Evolutionary conservation across 2,797 vertebrate genomes (phyloP), one percentile per base, ranked within the genome.

Genomic region (Coranthus polyacanthus): DNA sequence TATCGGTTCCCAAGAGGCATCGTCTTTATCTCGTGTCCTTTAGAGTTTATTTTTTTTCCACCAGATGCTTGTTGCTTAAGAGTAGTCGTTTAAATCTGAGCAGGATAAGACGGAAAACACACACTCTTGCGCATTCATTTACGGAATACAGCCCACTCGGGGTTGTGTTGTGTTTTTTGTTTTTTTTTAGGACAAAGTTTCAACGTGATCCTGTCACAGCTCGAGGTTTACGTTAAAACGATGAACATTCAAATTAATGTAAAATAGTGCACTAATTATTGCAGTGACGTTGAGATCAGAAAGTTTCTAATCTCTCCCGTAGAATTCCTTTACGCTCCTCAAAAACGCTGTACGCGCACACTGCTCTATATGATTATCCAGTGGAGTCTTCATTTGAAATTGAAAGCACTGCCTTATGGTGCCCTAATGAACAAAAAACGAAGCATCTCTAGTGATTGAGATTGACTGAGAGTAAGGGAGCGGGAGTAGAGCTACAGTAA

Each of bases 1-100:
- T 63, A 67, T 78, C 61, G 34, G 16, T 55, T 80, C 62, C 68
- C 56, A 52, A 1, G 12, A 68, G 67, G 49, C 59, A 59, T 69
- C 46, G 15, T 43, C 39, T 71, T 65, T 20, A 65, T 69, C 13
- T 75, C 11, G 16, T 32, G 32, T 54, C 17, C 15, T 56, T 37
- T 16, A n/a, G 15, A 60, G 34, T 67, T 78, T 3, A 34, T 81
- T 57, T 43, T 81, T 57, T 43, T 72, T 60, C 24, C 50, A 49
- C 13, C 38, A 36, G 9, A 57, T 68, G 57, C 36, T 53, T 51
- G 50, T 64, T 63, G 43, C 39, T 37, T 20, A 55, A 66, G 38
- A 59, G 24, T 16, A 12, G 18, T 29, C 60, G 46, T 66, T 24
- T 18, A 17, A 53, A 63, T 46, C 24, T 12, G 6, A n/a, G 5